These are phyloP conservation scores for Rallus limicola DNA, from an alignment of 2,113 vertebrate genomes.

Conservation along the genomic window DNA sequence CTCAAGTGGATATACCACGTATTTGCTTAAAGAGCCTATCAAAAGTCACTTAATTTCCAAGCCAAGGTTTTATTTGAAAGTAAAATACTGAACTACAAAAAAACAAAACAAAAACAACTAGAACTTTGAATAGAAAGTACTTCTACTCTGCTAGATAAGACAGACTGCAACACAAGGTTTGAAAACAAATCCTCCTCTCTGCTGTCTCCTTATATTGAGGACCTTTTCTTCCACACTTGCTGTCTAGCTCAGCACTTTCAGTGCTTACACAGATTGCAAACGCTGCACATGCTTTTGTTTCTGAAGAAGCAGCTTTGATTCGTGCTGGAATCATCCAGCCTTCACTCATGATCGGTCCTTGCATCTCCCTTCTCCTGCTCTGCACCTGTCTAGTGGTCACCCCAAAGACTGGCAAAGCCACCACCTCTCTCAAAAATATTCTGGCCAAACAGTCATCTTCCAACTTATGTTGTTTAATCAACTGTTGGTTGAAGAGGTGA, in stretches of 20 bases:
- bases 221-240: neutral
- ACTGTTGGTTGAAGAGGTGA: neutral
- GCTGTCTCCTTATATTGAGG: neutral
- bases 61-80: neutral
- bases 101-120: neutral
- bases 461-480: neutral
- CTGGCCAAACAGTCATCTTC: neutral
- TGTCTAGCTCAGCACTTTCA: neutral
- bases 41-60: neutral
- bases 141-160: neutral
- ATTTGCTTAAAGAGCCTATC: neutral
- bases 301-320: neutral
- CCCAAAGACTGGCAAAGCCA: rapidly evolving
- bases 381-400: neutral
- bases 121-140: neutral
- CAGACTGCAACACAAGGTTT: neutral
- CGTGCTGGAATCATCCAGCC: neutral
- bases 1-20: neutral
- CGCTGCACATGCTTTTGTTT: neutral
- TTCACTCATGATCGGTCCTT: rapidly evolving
- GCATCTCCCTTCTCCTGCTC: neutral
- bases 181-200: neutral
- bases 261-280: neutral
- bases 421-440: neutral
- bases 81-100: neutral